Evolutionary conservation across 2,113 vertebrate genomes (phyloP).

Genomic region (Phyllostomus hastatus): DNA sequence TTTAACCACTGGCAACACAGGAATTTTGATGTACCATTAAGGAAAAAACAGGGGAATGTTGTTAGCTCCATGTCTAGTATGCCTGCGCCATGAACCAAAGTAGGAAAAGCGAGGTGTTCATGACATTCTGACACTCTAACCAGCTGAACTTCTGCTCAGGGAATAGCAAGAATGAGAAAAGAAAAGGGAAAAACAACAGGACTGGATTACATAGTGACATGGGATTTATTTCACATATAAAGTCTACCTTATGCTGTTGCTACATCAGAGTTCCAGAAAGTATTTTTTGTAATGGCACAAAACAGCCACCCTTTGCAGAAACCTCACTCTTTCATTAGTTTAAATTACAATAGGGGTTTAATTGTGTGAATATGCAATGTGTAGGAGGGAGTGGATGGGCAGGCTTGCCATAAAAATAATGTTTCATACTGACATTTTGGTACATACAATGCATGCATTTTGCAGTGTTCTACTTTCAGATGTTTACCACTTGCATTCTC

Average conservation of each 20-base stretch:
- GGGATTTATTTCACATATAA: not conserved
- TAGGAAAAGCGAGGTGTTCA: not conserved
- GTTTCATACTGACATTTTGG: slow-evolving; percentile 66
- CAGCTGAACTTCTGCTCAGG: not conserved
- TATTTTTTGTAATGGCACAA: not conserved
- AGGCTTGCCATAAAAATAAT: slow-evolving; percentile 48
- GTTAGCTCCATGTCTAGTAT: not conserved
- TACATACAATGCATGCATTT: slow-evolving; percentile 68
- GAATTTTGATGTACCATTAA: not conserved
- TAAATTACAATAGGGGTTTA: slow-evolving; percentile 64
- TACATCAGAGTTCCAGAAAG: not conserved
- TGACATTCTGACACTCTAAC: not conserved
- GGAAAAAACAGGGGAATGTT: not conserved
- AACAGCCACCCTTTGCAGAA: slow-evolving; percentile 14
- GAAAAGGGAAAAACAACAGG: not conserved
- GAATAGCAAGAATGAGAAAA: not conserved
- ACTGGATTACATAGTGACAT: not conserved
- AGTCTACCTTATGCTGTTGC: not conserved
- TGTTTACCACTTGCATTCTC: slow-evolving; percentile 55
- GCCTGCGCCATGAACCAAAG: not conserved
- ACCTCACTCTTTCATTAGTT: slow-evolving; percentile 9
- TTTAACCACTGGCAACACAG: not conserved
- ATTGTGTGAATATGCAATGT: slow-evolving; percentile 15
- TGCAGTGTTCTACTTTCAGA: slow-evolving; percentile 41
- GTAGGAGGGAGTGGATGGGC: slow-evolving; percentile 60